phyloP scores from a whole-genome alignment of 53 echinoderm and acorn worm genomes.

The Glandiceps talaboti region DNA sequence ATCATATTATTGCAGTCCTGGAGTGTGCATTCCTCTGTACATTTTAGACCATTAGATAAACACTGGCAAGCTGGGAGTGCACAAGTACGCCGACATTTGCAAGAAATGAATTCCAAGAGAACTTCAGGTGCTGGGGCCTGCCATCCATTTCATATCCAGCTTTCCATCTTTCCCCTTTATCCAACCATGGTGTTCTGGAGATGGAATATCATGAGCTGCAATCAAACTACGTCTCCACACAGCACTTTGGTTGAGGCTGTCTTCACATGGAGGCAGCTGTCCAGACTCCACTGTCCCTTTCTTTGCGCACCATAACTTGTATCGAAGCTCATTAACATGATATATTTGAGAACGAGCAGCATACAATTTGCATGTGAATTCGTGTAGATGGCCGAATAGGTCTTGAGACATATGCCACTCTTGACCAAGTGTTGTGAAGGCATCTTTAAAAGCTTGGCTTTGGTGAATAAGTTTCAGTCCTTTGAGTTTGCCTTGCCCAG shows the following conservation, averaged over 20 bases:
- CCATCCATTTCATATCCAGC: conserved; percentile 14
- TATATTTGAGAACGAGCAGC: neutral
- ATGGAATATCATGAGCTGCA: neutral
- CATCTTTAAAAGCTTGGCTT: neutral
- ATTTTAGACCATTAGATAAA: conserved; percentile 20
- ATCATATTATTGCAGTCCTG: conserved; percentile 20
- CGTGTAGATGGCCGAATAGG: conserved; percentile 12
- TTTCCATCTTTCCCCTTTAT: neutral
- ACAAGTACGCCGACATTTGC: conserved; percentile 29
- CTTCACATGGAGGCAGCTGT: conserved; percentile 33
- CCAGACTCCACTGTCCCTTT: conserved; percentile 20
- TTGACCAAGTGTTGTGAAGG: conserved; percentile 12
- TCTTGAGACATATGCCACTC: conserved; percentile 16
- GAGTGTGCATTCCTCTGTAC: conserved; percentile 27
- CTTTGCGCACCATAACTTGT: conserved; percentile 20
- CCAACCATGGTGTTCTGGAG: neutral
- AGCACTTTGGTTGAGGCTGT: conserved; percentile 4
- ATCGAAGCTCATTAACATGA: conserved; percentile 12
- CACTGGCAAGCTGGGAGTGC: conserved; percentile 28
- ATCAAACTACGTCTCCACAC: conserved; percentile 1
- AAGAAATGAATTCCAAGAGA: conserved; percentile 24
- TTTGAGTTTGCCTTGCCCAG: conserved; percentile 20
- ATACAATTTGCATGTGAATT: conserved; percentile 22
- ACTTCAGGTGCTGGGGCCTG: conserved; percentile 33
- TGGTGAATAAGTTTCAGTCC: conserved; percentile 18